phyloP scores from a whole-genome alignment of 2,113 vertebrate genomes.

The Spermophilus dauricus region DNA sequence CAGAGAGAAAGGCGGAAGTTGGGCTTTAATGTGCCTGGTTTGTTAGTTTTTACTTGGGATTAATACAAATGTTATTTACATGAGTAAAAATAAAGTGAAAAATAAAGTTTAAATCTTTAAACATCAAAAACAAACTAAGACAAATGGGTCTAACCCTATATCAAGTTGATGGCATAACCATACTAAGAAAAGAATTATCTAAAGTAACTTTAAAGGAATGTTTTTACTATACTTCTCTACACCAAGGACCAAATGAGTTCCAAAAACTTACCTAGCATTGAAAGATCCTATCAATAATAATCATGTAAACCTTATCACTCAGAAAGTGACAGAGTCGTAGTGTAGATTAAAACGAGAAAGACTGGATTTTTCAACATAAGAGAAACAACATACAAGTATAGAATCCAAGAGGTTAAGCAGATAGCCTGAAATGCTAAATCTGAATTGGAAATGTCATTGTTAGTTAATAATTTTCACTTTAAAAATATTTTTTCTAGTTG shows the following conservation, averaged over 20 bases:
- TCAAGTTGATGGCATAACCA: background rate
- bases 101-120: conserved; percentile 8
- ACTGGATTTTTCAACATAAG: background rate
- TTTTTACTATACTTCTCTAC: background rate
- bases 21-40: background rate
- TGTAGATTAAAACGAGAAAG: background rate
- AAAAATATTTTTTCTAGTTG: background rate
- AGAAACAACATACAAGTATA: background rate
- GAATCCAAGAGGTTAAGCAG: background rate
- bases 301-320: background rate
- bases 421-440: conserved; percentile 15
- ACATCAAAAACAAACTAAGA: background rate
- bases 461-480: background rate
- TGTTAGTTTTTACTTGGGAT: background rate
- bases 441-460: conserved; percentile 14
- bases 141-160: background rate
- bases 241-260: background rate
- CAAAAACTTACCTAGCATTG: background rate
- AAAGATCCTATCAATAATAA: background rate
- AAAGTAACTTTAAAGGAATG: background rate
- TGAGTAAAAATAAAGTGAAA: conserved; percentile 16
- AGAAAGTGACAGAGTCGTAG: background rate
- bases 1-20: background rate
- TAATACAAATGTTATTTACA: background rate
- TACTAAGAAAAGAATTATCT: background rate